A percentile compares a stretch with the other conserved stretches of the same genome.
Conservation (phyloP, 2,888 invertebrate species). For the Eupelmus urozonus region DNA sequence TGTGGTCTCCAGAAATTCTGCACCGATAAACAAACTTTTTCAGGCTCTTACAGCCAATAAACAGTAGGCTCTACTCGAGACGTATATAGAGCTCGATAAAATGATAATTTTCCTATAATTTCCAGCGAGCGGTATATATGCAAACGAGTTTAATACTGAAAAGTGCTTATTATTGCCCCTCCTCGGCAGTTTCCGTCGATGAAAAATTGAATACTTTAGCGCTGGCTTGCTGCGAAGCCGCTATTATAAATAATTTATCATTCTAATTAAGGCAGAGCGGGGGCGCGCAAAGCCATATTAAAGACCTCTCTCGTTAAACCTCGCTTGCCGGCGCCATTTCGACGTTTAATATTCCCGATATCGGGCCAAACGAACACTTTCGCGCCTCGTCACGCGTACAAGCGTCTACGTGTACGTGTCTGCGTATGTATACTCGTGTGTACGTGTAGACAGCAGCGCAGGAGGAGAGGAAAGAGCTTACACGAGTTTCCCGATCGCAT, state of each 20-base stretch:
- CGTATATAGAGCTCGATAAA: slow-evolving; percentile 9
- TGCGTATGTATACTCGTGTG: background rate
- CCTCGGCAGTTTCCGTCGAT: background rate
- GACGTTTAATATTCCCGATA: slow-evolving; percentile 53
- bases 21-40: no score
- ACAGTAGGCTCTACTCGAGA: no score
- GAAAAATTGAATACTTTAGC: slow-evolving; percentile 39
- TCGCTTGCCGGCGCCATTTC: slow-evolving; percentile 24
- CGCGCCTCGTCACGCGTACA: background rate
- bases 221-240: background rate
- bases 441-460: background rate
- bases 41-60: no score
- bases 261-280: slow-evolving; percentile 40
- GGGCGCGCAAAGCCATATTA: slow-evolving; percentile 26
- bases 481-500: background rate
- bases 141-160: slow-evolving; percentile 26
- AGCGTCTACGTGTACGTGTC: background rate
- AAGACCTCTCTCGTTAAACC: slow-evolving; percentile 26
- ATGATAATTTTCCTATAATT: slow-evolving; percentile 30
- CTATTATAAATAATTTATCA: slow-evolving; percentile 56
- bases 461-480: background rate
- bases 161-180: slow-evolving; percentile 39
- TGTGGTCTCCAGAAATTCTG: no score
- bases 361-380: background rate
- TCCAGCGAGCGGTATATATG: background rate